Conservation (phyloP, 2,113 vertebrate genomes). For the Promerops cafer region DNA sequence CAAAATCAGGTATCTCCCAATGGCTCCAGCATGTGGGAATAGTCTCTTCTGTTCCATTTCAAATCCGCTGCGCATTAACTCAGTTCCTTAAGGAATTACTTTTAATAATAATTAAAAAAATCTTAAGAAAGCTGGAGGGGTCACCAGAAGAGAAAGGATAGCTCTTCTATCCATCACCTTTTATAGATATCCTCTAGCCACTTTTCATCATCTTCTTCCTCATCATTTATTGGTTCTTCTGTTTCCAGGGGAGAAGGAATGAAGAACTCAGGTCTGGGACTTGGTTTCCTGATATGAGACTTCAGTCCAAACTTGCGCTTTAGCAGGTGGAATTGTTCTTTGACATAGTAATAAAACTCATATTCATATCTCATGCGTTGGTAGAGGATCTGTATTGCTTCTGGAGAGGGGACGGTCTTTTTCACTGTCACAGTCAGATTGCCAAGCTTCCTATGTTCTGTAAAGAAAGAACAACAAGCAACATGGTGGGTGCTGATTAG, state of each 20-base stretch:
- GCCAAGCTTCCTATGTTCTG: constrained; percentile 93
- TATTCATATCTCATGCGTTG: constrained; percentile 96
- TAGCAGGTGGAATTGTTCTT: constrained; percentile 91
- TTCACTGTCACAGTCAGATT: constrained; percentile 96
- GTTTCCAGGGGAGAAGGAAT: constrained; percentile 84
- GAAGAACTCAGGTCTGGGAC: constrained; percentile 78
- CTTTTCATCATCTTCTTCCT: constrained; percentile 84
- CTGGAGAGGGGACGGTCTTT: constrained; percentile 89
- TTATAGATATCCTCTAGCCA: constrained; percentile 87
- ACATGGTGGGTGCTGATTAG: neutral
- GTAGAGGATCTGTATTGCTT: constrained; percentile 93
- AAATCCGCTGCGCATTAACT: constrained; percentile 66
- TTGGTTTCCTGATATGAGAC: constrained; percentile 67
- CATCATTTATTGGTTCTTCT: constrained; percentile 82
- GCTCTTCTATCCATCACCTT: constrained; percentile 72
- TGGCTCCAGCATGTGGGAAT: constrained; percentile 62
- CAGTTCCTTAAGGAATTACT: constrained; percentile 62
- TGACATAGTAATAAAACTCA: constrained; percentile 94
- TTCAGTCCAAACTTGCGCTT: constrained; percentile 96
- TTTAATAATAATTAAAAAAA: constrained; percentile 61
- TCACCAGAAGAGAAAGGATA: constrained; percentile 9
- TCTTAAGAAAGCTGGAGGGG: constrained; percentile 56
- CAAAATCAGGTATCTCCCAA: constrained; percentile 68
- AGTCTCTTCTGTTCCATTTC: constrained; percentile 17
- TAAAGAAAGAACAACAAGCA: constrained; percentile 2